A percentile compares a stretch with the other conserved stretches of the same genome.
Conservation (phyloP, 2,797 vertebrate species). For the Kryptolebias ocellatus region DNA sequence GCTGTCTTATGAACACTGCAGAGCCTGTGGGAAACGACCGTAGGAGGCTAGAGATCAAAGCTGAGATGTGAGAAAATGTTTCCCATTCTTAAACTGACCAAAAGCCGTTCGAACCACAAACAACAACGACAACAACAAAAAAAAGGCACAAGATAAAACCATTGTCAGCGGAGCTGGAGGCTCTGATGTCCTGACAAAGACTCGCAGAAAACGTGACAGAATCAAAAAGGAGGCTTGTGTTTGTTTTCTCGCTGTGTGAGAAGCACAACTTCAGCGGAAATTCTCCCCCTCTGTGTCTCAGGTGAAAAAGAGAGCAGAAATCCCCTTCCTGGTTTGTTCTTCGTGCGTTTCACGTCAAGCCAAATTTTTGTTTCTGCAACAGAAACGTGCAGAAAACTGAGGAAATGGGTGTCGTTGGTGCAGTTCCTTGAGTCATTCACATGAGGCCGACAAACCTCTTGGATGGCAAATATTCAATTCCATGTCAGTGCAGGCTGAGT, state of each 20-base stretch:
- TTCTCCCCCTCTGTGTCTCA: neutral
- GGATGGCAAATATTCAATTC: neutral
- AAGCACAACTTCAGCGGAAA: neutral
- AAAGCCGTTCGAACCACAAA: conserved; percentile 25
- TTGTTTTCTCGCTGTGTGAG: neutral
- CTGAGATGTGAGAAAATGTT: conserved; percentile 63
- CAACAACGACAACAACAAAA: conserved; percentile 43
- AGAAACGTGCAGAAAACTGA: conserved; percentile 3
- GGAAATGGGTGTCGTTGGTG: conserved; percentile 15
- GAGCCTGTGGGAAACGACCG: conserved; percentile 61
- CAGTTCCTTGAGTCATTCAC: conserved; percentile 15
- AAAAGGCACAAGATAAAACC: conserved; percentile 63
- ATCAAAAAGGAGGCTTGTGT: conserved; percentile 12
- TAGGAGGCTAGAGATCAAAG: conserved; percentile 74
- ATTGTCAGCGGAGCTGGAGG: conserved; percentile 47
- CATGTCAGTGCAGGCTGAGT: neutral
- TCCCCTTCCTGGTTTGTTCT: neutral
- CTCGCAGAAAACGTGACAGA: neutral
- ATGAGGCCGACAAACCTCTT: conserved; percentile 33
- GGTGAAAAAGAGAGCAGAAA: neutral
- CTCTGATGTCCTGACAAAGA: conserved; percentile 28
- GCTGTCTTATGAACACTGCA: conserved; percentile 51
- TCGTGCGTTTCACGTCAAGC: conserved; percentile 1
- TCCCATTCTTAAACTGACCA: conserved; percentile 25
- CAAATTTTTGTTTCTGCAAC: neutral